These are phyloP conservation scores for Lycia hirtaria DNA, from an alignment of 2,888 invertebrate genomes.

Conservation along the genomic window DNA sequence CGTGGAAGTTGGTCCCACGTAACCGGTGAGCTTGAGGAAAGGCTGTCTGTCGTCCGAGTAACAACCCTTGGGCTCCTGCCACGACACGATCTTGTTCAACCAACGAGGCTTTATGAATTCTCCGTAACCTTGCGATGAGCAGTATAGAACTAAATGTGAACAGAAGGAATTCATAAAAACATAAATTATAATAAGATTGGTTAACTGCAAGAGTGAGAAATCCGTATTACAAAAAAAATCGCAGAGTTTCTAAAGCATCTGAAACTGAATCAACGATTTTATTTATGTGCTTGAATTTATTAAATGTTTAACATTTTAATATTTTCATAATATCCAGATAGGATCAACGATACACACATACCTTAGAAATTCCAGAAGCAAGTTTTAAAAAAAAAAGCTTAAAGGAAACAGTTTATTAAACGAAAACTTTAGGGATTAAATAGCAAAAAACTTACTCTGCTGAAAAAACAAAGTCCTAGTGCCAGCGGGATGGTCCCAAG, in stretches of 20 bases:
- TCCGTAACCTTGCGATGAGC: conserved; percentile 76
- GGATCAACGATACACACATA: too few species aligned
- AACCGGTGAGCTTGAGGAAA: conserved; percentile 74
- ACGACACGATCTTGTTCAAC: conserved; percentile 78
- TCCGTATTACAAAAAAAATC: too few species aligned
- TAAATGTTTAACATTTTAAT: too few species aligned
- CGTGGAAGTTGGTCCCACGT: conserved; percentile 56
- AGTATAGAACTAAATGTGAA: conserved; percentile 62
- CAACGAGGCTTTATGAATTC: conserved; percentile 81
- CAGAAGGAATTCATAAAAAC: not conserved
- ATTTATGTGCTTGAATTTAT: too few species aligned
- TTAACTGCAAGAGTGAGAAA: too few species aligned
- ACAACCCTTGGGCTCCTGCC: conserved; percentile 79
- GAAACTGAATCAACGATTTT: too few species aligned
- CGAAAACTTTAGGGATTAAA: not conserved
- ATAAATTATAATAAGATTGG: too few species aligned
- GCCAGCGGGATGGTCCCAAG: conserved; percentile 77
- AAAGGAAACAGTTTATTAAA: not conserved
- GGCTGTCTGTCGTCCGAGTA: conserved; percentile 75
- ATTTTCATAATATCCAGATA: too few species aligned
- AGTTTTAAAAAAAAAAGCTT: too few species aligned
- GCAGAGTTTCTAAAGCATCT: too few species aligned
- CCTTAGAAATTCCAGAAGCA: too few species aligned
- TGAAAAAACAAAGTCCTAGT: conserved; percentile 78
- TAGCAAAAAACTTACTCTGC: conserved; percentile 62